Evolutionary conservation across 1,140 invertebrate species (phyloP).

Genomic region (Pseudomyrmex concolor): DNA sequence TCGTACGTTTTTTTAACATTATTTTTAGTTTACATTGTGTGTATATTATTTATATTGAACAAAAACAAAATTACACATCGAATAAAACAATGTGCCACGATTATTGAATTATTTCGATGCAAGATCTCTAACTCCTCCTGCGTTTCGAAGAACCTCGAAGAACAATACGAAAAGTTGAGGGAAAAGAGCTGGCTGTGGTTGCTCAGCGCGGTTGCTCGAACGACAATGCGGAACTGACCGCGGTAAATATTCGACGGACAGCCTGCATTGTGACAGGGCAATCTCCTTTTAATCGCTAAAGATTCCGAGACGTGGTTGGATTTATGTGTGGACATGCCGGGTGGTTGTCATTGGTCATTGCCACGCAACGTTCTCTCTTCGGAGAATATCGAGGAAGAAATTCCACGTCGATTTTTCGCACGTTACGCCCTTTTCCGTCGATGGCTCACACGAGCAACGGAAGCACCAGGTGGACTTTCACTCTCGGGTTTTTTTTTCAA

Average conservation of each 20-base stretch:
- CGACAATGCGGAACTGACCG: conserved; percentile 63
- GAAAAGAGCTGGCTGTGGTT: conserved; percentile 33
- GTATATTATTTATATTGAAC: too few relatives aligned
- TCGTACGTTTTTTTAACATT: too few relatives aligned
- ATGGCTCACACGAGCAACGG: conserved; percentile 49
- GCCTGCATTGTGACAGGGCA: conserved; percentile 40
- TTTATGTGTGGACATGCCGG: conserved; percentile 74
- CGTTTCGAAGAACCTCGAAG: background rate
- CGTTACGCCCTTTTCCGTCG: conserved; percentile 53
- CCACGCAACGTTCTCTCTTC: conserved; percentile 14
- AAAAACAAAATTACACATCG: too few relatives aligned
- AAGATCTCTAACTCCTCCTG: background rate
- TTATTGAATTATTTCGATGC: too few relatives aligned
- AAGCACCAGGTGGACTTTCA: conserved; percentile 74
- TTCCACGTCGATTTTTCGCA: conserved; percentile 70
- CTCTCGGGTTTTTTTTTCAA: conserved; percentile 51
- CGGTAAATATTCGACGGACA: conserved; percentile 64
- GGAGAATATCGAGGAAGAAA: conserved; percentile 52
- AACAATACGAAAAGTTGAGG: conserved; percentile 9
- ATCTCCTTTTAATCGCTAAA: conserved; percentile 70
- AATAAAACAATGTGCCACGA: too few relatives aligned
- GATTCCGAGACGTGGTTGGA: conserved; percentile 59
- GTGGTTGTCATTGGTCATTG: conserved; percentile 54
- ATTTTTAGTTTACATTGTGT: too few relatives aligned
- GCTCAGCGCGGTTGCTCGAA: conserved; percentile 24